A percentile compares a stretch with the other conserved stretches of the same genome.
These are phyloP conservation scores for Darevskia mixta DNA, from an alignment of 2,797 vertebrate species.

Conservation along the genomic window DNA sequence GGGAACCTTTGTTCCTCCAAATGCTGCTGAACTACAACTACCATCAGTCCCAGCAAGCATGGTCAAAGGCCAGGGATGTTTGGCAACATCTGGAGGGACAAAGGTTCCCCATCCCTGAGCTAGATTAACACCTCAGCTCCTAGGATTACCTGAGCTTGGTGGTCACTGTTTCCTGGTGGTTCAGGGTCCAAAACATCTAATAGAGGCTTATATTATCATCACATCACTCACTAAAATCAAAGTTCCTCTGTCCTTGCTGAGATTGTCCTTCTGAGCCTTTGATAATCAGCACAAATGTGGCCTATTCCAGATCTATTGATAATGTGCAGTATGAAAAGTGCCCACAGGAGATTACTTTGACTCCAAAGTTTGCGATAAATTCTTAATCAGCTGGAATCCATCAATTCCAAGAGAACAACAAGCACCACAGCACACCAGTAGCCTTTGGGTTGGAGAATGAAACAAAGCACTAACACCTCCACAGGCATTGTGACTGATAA, in stretches of 20 bases:
- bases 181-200: not conserved
- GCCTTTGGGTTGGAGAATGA: not conserved
- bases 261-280: constrained; percentile 1
- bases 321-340: not conserved
- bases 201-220: not conserved
- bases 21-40: no score
- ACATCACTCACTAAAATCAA: not conserved
- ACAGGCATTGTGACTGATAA: not conserved
- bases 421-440: not conserved
- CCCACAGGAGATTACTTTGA: not conserved
- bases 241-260: not conserved
- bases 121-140: not conserved
- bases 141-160: not conserved
- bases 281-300: constrained; percentile 4
- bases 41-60: no score
- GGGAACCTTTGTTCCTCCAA: no score
- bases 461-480: not conserved
- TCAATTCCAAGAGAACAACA: constrained; percentile 11
- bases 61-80: no score
- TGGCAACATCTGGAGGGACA: not conserved
- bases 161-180: not conserved
- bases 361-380: constrained; percentile 26
- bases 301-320: constrained; percentile 23
- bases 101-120: not conserved
- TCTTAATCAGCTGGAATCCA: constrained; percentile 25